Percentiles rank a stretch among this genome's conserved stretches.
Conservation (phyloP, 2,888 invertebrate species). For the Dastarcus helophoroides region DNA sequence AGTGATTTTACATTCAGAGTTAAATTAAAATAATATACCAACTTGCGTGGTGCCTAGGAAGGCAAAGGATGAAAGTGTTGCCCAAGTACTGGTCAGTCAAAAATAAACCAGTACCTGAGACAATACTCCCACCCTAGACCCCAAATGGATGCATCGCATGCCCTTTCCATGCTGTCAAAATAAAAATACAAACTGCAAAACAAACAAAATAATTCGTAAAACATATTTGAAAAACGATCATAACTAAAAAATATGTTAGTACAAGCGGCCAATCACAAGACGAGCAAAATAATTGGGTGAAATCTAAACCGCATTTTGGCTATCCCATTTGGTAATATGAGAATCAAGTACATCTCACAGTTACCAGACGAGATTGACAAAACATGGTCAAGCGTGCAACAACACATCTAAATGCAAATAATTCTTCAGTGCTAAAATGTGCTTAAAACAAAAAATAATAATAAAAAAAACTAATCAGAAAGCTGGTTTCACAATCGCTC, state of each 20-base stretch:
- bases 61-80: constrained; percentile 69
- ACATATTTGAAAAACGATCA: constrained; percentile 13
- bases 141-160: constrained; percentile 37
- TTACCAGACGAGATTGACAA: constrained; percentile 98
- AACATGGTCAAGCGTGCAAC: constrained; percentile 41
- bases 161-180: constrained; percentile 28
- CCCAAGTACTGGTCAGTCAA: constrained; percentile 69
- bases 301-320: constrained; percentile 49
- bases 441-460: constrained; percentile 19
- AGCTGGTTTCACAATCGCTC: no score
- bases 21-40: constrained; percentile 22
- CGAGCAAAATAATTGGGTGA: constrained; percentile 36
- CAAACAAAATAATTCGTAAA: constrained; percentile 11
- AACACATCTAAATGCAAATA: constrained; percentile 11
- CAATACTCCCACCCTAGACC: constrained; percentile 87
- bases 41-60: constrained; percentile 11
- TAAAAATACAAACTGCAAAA: constrained; percentile 16
- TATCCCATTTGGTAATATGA: constrained; percentile 84
- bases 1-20: no score
- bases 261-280: constrained; percentile 34
- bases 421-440: constrained; percentile 15
- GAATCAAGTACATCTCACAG: constrained; percentile 68
- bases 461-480: constrained; percentile 18
- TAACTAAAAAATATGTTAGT: constrained; percentile 15
- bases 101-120: constrained; percentile 93